Base-by-base conservation (phyloP, 2,797 vertebrate genomes). In the Cirrhinus mrigala region DNA sequence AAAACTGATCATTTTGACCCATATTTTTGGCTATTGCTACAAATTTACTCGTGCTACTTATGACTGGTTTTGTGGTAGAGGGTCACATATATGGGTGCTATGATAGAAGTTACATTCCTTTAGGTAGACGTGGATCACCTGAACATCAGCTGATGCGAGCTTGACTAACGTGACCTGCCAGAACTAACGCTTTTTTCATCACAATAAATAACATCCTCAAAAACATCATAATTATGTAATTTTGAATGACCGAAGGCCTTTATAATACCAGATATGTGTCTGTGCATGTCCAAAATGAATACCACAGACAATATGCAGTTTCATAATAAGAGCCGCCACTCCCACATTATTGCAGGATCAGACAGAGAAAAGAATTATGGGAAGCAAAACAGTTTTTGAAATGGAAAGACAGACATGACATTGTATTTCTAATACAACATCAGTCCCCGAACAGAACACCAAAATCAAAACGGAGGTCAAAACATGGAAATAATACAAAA, bases 371-470 rank as follows among this genome's bases (percentile, higher is more conserved):
- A n/a, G 12, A 40, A 44, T 44, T 60, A 60, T 78, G 76, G 76
- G 71, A 48, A 85, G 27, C 12, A 33, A 76, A 50, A 6, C 44
- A n/a, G 62, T 64, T 33, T 14, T 40, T 66, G 75, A 90, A 90
- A 86, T 88, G 94, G 90, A 91, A 92, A 50, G 91, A 33, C 24
- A 48, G 33, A 37, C 1, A 33, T 86, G 96, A 99, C 97, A 97
- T 92, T 96, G 96, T 90, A 96, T 94, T 93, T 98, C 97, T 93
- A 94, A 96, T 70, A 94, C 93, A 96, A 98, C 97, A 91, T 97
- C 97, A 94, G 95, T 95, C 95, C 97, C 98, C 95, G 87, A 95
- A 94, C 87, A 86, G 92, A 94, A 93, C 89, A 37, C 33, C 33
- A 4, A 93, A 24, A n/a, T 90, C 92, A 93, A 91, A 92, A 91